A percentile compares a stretch with the other conserved stretches of the same genome.
Evolutionary conservation across 1,140 invertebrate genomes (phyloP).

Genomic region (Zaprionus gabonicus): DNA sequence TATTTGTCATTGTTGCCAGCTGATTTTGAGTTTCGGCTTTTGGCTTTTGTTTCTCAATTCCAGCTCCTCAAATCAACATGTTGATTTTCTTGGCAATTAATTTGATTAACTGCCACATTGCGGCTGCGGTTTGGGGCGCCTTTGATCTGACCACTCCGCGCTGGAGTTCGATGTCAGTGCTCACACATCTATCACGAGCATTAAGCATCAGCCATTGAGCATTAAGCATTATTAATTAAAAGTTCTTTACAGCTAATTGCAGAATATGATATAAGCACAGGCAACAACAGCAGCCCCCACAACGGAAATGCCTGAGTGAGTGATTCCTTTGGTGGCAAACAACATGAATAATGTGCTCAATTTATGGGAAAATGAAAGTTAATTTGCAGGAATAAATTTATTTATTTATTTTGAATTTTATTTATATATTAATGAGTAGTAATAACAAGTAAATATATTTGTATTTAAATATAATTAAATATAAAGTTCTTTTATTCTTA

Average conservation of each 20-base stretch:
- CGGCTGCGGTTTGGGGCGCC: conserved; percentile 57
- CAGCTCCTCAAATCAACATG: conserved; percentile 61
- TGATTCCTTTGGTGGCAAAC: not conserved
- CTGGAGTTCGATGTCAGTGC: conserved; percentile 36
- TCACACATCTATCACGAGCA: conserved; percentile 54
- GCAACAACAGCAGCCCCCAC: not conserved
- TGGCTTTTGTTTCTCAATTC: conserved; percentile 3
- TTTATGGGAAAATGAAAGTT: not conserved
- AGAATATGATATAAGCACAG: conserved; percentile 59
- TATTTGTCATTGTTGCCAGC: conserved; percentile 70
- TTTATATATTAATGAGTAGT: too few species aligned
- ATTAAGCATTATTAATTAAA: conserved; percentile 75
- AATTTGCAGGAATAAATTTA: not conserved
- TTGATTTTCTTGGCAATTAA: conserved; percentile 81
- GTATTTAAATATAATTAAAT: too few species aligned
- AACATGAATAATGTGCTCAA: not conserved
- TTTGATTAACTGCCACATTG: conserved; percentile 76
- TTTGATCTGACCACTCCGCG: conserved; percentile 61
- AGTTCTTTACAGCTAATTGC: conserved; percentile 69
- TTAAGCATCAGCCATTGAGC: conserved; percentile 33
- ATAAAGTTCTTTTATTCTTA: too few species aligned
- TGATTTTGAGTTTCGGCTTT: conserved; percentile 40
- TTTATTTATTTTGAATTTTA: too few species aligned
- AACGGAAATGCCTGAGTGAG: conserved; percentile 57
- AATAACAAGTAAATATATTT: too few species aligned